Base-by-base conservation (phyloP, 2,888 invertebrate genomes). In the Drosophila nr. perissopoda region DNA sequence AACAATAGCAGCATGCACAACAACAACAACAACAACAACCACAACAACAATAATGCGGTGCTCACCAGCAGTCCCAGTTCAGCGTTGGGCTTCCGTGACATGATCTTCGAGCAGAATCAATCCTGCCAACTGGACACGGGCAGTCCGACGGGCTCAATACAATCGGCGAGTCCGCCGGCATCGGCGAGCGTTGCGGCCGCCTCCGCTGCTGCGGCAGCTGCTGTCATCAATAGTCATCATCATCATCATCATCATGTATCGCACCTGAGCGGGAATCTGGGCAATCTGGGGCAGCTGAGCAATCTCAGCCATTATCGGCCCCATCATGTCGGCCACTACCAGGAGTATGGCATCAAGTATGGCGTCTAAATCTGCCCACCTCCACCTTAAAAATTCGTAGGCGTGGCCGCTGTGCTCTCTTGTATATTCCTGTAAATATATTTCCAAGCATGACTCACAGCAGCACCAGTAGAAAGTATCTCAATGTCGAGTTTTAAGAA, bases 331-430 rank as follows among this genome's bases (percentile, higher is more conserved):
- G 92, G 92, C 2, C 93, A 93, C 68, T 93, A 93, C 70, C 93
- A 93, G 90, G 93, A 93, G 78, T 93, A 93, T 69, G 93, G 93
- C 74, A 93, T 93, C 69, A 93, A 93, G 77, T 93, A 93, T 84
- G 92, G 93, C 70, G 93, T 93, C 73, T 93, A 92, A 90, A 25
- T 56, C 29, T 13, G 25, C 16, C 18, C 13, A 45, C 10, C 4
- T 2, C 25, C 25, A 45, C 25, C 45, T 25, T 7, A 42, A 11
- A 11, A 21, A 2, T 13, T 21, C 42, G 29, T 40, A 54, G 77
- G 65, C 77, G 64, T 56, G 67, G 69, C 74, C 62, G 77, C 87
- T 86, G 84, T 79, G 76, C 85, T 85, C 85, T 82, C 87, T 84
- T 85, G 87, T 85, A 85, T 87, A 85, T 87, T 85, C 73, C 49